Evolutionary conservation across 2,888 invertebrate genomes (phyloP).

Genomic region (Eupeodes latifasciatus): DNA sequence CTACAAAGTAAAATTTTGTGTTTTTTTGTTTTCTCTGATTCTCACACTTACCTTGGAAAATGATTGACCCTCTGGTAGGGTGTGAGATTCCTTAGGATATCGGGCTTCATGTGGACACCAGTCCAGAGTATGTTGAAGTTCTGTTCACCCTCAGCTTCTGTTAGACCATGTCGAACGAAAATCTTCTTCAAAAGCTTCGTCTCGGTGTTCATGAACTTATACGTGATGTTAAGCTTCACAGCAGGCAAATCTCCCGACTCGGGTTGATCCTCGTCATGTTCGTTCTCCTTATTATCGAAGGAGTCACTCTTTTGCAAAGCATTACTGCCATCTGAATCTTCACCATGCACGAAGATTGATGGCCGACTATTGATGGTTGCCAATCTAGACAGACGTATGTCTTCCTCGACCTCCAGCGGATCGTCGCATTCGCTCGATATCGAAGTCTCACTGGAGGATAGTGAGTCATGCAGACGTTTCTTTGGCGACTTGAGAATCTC

Average conservation of each 20-base stretch:
- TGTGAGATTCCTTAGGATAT: slow-evolving; percentile 90
- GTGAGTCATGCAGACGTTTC: slow-evolving; percentile 78
- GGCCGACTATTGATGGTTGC: slow-evolving; percentile 15
- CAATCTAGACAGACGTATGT: slow-evolving; percentile 40
- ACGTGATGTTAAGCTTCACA: slow-evolving; percentile 89
- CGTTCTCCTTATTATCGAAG: slow-evolving; percentile 77
- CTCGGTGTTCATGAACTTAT: slow-evolving; percentile 92
- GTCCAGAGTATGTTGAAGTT: slow-evolving; percentile 96
- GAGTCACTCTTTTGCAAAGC: slow-evolving; percentile 57
- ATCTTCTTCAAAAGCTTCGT: slow-evolving; percentile 91
- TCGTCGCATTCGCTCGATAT: slow-evolving; percentile 82
- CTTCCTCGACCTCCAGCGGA: slow-evolving; percentile 78
- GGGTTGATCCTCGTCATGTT: slow-evolving; percentile 78
- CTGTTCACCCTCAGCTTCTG: slow-evolving; percentile 88
- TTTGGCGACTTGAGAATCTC: slow-evolving; percentile 56
- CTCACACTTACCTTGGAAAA: slow-evolving; percentile 90
- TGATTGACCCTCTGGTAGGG: slow-evolving; percentile 98
- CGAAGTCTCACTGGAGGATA: slow-evolving; percentile 82
- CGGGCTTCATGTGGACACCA: slow-evolving; percentile 95
- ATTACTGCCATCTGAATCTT: slow-evolving; percentile 17
- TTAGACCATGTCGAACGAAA: slow-evolving; percentile 91
- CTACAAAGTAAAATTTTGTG: background rate
- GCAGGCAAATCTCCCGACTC: slow-evolving; percentile 87
- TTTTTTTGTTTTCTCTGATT: background rate
- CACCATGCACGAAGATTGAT: background rate